phyloP scores from a whole-genome alignment of 2,888 invertebrate species.

The Heteromyza rotundicornis region DNA sequence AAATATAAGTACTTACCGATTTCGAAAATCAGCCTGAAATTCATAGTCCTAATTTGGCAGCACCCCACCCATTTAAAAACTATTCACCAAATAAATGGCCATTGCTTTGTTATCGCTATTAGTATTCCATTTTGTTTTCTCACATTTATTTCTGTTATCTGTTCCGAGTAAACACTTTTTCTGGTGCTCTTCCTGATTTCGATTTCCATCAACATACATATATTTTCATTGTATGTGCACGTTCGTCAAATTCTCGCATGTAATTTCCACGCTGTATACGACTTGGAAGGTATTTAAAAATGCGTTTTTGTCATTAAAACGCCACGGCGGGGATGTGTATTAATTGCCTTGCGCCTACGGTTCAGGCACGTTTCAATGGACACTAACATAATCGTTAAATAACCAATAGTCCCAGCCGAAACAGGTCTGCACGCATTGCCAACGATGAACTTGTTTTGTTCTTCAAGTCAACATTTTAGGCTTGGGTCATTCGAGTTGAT shows the following conservation, averaged over 20 bases:
- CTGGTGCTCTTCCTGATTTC: neutral
- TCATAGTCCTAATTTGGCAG: no score
- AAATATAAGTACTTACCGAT: no score
- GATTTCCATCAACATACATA: neutral
- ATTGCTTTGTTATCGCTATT: no score
- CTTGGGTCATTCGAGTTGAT: no score
- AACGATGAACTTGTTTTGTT: no score
- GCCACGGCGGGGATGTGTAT: slow-evolving; percentile 2
- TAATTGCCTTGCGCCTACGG: neutral
- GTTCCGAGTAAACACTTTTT: neutral
- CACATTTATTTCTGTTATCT: neutral
- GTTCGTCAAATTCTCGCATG: slow-evolving; percentile 1
- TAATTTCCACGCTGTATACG: neutral
- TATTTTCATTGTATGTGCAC: slow-evolving; percentile 1
- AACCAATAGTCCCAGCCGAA: neutral
- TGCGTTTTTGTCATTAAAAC: neutral
- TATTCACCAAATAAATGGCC: no score
- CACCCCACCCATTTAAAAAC: no score
- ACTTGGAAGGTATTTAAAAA: neutral
- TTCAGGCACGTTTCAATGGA: neutral
- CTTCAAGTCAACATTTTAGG: no score
- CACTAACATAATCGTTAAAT: neutral
- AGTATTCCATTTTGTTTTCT: no score
- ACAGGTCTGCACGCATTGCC: no score
- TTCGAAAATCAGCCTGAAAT: no score